A percentile compares a stretch with the other conserved stretches of the same genome.
Conservation (phyloP, 2,888 invertebrate genomes). For the Pollenia amentaria region DNA sequence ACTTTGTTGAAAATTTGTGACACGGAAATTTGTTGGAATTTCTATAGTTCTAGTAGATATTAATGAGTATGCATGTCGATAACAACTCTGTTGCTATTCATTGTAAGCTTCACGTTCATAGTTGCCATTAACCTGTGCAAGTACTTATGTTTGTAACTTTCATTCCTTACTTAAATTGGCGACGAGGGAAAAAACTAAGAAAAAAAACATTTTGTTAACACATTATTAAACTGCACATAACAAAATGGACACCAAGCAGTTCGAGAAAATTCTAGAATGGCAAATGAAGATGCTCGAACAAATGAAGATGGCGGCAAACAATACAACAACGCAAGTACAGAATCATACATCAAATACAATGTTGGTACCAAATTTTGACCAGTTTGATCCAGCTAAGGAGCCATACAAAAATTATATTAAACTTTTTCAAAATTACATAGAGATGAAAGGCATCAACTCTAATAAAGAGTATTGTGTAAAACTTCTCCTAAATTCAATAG, state of each 20-base stretch:
- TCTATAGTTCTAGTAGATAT: too few species aligned
- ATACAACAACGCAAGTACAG: too few species aligned
- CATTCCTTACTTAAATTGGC: too few species aligned
- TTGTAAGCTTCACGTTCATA: too few species aligned
- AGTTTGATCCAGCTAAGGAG: background rate
- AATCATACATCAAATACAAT: background rate
- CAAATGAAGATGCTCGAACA: slow-evolving; percentile 24
- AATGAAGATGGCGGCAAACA: slow-evolving; percentile 14
- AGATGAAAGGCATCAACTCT: slow-evolving; percentile 12
- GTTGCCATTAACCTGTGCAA: too few species aligned
- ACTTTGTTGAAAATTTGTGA: too few species aligned
- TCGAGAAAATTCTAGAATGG: background rate
- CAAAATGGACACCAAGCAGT: slow-evolving; percentile 13
- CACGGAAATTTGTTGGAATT: too few species aligned
- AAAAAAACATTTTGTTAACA: too few species aligned
- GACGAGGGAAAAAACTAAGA: too few species aligned
- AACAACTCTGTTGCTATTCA: too few species aligned
- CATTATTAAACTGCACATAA: background rate
- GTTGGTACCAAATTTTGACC: background rate
- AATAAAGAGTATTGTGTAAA: background rate
- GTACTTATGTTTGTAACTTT: too few species aligned
- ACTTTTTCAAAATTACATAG: slow-evolving; percentile 25
- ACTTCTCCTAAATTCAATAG: slow-evolving; percentile 41
- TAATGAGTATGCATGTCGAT: too few species aligned
- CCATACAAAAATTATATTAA: slow-evolving; percentile 3